Evolutionary conservation across 2,113 vertebrate species (phyloP), one percentile per base, ranked within the genome.

Genomic region (Daboia siamensis): DNA sequence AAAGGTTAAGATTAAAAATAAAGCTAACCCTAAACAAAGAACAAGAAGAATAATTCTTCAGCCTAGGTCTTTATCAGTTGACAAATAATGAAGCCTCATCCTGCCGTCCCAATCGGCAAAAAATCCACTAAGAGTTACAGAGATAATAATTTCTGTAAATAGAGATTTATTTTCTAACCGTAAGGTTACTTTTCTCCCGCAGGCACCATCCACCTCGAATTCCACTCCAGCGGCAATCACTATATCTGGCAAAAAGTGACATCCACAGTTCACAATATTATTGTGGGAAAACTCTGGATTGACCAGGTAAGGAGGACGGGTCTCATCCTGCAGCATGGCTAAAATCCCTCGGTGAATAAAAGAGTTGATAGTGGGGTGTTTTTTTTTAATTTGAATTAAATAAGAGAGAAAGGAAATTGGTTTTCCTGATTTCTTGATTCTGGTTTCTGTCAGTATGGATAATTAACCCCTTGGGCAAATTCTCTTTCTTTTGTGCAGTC

Each of bases 201-300:
- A 99, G 99, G 99, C 92, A 97, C 98, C 96, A 99, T 99, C 96
- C 99, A 99, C 96, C 97, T 99, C 69, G 98, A 99, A 90, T 99
- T 99, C 93, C 98, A 99, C 91, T 97, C 98, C 94, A 99, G 98
- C 0, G 99, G 99, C 92, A 99, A 99, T 95, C 99, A 99, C 97
- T 99, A 99, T 0, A 98, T 99, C 87, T 99, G 99, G 99, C 98
- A 98, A 94, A 99, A 99, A 93, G 99, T 99, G 97, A 99, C 99
- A 86, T 99, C 99, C 20, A 99, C 99, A 0, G 99, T 99, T 88
- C 99, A 99, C 97, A 99, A 99, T 97, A 99, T 99, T 97, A 99
- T 99, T 0, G 99, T 99, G 95, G 99, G 99, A 95, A 99, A 99
- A 95, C 98, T 99, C 93, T 99, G 99, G 99, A 99, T 99, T 0